Base-by-base conservation (phyloP, 1,140 invertebrate species). In the Caligus rogercresseyi region DNA sequence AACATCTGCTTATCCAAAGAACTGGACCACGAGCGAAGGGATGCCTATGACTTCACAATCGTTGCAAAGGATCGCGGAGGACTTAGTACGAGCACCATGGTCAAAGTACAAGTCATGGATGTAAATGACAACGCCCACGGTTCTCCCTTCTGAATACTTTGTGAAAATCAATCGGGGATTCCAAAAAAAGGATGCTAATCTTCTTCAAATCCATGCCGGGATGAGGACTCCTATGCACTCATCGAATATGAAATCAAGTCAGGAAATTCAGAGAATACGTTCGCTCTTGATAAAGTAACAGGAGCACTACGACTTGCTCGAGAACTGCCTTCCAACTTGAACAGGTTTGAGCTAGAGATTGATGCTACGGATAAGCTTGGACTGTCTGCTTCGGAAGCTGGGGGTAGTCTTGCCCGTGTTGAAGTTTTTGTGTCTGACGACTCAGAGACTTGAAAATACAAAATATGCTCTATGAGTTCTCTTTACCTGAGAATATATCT, bases 41-140 rank as follows among this genome's bases (percentile, higher is more conserved):
- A 76, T 63, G 82, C 83, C 55, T 89, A 89, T 71, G 91, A 97
- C 71, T 86, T 98, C 69, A 87, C 91, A 3, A 84, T 97, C 26
- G 80, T 93, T 65, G 94, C 93, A 16, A 51, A 61, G 11, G 26
- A 61, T 69, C 63, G 78, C 93, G 91, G 89, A 69, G 89, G 89
- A 23, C 76, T 95, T 53, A 90, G 88, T 67, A 89, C 89, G 56
- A 89, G 85, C 19, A 86, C 90, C 4, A 89, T 91, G 75, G 84
- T 96, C 2, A 87, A 89, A 70, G 84, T 97, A 57, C 83, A 89
- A 73, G 78, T 96, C 52, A 81, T 83, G 18, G 91, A 96, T 74
- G 83, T 92, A 53, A 96, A 97, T 74, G 91, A 97, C 77, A 95
- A 96, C 74, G 78, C 80, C 2, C 92, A 91, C 0, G 79, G 83